Evolutionary conservation across 2,113 vertebrate species (phyloP).

Genomic region (Eupsittula cactorum): DNA sequence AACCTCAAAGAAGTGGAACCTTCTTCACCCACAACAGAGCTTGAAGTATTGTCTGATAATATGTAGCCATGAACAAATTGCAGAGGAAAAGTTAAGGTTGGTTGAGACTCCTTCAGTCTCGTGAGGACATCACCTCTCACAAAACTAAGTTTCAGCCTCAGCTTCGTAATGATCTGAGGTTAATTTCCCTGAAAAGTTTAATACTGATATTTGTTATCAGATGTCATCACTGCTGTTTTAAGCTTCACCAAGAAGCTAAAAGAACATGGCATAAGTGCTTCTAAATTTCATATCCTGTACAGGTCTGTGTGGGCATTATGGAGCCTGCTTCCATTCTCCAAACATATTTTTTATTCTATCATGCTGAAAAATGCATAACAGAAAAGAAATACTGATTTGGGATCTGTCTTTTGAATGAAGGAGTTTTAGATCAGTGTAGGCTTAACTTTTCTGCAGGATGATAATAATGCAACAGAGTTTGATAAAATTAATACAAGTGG

Average conservation of each 20-base stretch:
- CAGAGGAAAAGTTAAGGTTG: neutral
- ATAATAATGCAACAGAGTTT: conserved; percentile 27
- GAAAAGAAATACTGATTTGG: conserved; percentile 43
- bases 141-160: neutral
- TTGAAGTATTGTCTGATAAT: neutral
- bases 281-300: conserved; percentile 5
- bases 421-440: conserved; percentile 26
- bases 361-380: conserved; percentile 43
- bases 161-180: neutral
- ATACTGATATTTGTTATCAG: conserved; percentile 4
- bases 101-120: neutral
- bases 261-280: neutral
- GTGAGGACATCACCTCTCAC: neutral
- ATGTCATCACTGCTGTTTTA: neutral
- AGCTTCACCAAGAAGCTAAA: neutral
- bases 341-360: conserved; percentile 25
- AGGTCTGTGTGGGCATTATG: neutral
- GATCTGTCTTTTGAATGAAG: conserved; percentile 32
- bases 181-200: neutral
- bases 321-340: conserved; percentile 21
- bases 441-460: conserved; percentile 44
- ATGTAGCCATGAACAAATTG: neutral
- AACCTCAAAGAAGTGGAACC: neutral
- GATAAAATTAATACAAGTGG: conserved; percentile 50
- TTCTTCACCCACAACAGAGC: neutral